phyloP scores from a whole-genome alignment of 2,888 invertebrate genomes.

The Strigamia transsilvanica region DNA sequence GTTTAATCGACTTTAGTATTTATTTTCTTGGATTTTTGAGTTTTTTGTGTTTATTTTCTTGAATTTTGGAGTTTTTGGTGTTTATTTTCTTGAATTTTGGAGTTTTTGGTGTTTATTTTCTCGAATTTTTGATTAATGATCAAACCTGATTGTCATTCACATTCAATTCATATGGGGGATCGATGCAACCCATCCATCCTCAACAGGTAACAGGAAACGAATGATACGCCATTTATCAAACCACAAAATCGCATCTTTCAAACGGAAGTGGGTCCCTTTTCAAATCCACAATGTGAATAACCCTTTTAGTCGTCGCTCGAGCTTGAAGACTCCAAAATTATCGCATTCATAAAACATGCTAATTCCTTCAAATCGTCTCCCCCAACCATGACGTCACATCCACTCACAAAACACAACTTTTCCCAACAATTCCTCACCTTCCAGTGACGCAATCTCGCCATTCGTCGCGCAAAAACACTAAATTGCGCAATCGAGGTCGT shows the following conservation, averaged over 20 bases:
- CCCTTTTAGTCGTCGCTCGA: constrained; percentile 9
- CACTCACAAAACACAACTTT: too few species aligned
- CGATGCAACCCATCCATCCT: not conserved
- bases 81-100: too few species aligned
- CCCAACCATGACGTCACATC: too few species aligned
- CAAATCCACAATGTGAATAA: not conserved
- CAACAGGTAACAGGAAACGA: constrained; percentile 28
- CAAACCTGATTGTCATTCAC: too few species aligned
- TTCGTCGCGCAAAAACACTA: not conserved
- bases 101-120: too few species aligned
- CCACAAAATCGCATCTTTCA: not conserved
- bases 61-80: too few species aligned
- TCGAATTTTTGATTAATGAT: too few species aligned
- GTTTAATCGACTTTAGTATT: too few species aligned
- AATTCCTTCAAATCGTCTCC: too few species aligned
- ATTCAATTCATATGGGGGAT: too few species aligned
- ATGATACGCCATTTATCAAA: constrained; percentile 5
- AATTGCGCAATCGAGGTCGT: constrained; percentile 14
- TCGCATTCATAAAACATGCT: not conserved
- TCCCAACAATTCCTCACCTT: not conserved
- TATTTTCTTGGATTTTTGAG: too few species aligned
- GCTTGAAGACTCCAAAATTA: not conserved
- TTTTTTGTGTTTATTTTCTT: too few species aligned
- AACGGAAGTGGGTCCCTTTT: not conserved
- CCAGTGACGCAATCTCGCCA: not conserved